These are phyloP conservation scores for Pammene fasciana DNA, from an alignment of 2,888 invertebrate genomes.

Conservation along the genomic window DNA sequence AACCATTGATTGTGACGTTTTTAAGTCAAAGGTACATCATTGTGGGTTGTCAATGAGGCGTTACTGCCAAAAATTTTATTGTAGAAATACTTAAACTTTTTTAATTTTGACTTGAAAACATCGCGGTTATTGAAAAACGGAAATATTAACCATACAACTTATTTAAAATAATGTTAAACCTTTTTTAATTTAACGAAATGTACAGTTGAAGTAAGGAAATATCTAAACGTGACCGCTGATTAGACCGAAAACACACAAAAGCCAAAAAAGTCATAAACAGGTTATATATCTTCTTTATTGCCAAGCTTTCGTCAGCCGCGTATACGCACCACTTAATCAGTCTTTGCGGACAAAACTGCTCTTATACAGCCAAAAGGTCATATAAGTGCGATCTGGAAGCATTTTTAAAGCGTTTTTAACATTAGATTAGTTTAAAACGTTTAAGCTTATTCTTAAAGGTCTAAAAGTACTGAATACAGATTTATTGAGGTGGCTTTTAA, in stretches of 20 bases:
- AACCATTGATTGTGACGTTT: no score
- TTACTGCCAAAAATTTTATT: no score
- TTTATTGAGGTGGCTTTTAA: slow-evolving; percentile 68
- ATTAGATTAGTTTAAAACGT: slow-evolving; percentile 40
- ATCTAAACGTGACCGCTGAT: slow-evolving; percentile 16
- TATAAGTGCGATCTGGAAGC: not conserved
- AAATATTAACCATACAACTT: no score
- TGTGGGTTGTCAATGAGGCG: no score
- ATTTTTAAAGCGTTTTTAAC: not conserved
- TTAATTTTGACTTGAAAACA: no score
- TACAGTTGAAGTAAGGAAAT: not conserved
- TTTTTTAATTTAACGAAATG: not conserved
- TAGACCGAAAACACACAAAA: slow-evolving; percentile 18
- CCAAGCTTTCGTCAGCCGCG: slow-evolving; percentile 44
- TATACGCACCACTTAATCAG: slow-evolving; percentile 57
- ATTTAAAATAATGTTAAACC: not conserved
- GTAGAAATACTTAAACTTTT: no score
- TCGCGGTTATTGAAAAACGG: no score
- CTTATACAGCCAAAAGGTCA: slow-evolving; percentile 23
- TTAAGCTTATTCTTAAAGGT: slow-evolving; percentile 37
- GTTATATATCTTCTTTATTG: slow-evolving; percentile 37
- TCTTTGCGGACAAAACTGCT: slow-evolving; percentile 60
- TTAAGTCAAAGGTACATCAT: no score
- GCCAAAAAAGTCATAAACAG: slow-evolving; percentile 32
- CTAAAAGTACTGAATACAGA: slow-evolving; percentile 63